phyloP scores from a whole-genome alignment of 2,888 invertebrate species.

The Spodoptera exigua region DNA sequence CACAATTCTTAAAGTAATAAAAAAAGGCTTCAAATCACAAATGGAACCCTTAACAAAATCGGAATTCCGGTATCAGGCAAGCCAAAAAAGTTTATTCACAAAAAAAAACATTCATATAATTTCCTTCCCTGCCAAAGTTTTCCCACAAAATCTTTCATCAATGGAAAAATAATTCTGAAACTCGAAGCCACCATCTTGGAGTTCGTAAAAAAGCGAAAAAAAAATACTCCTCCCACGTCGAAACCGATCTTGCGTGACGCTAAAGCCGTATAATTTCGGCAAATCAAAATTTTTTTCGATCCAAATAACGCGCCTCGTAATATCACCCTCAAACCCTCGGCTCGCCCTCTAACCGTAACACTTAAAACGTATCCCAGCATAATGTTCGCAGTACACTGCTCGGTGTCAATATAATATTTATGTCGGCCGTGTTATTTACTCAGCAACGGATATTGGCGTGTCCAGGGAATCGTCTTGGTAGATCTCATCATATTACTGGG shows the following conservation, averaged over 20 bases:
- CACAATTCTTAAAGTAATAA: too few relatives aligned
- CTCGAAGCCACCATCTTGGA: constrained; percentile 15
- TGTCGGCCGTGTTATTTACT: constrained; percentile 68
- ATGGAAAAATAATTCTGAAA: constrained; percentile 23
- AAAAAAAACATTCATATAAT: too few relatives aligned
- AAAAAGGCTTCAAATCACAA: too few relatives aligned
- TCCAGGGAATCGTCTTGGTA: constrained; percentile 69
- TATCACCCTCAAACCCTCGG: constrained; percentile 18
- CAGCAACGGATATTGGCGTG: constrained; percentile 74
- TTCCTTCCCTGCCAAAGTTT: not conserved
- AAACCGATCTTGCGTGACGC: constrained; percentile 25
- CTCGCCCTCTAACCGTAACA: constrained; percentile 61
- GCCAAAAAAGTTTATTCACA: too few relatives aligned
- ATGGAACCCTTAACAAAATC: too few relatives aligned
- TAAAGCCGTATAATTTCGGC: constrained; percentile 40
- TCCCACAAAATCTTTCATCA: not conserved
- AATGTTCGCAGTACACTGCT: constrained; percentile 77
- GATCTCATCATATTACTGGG: constrained; percentile 69
- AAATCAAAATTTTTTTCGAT: constrained; percentile 36
- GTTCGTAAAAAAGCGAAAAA: constrained; percentile 18
- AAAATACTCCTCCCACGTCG: constrained; percentile 3
- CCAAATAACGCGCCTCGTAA: constrained; percentile 29
- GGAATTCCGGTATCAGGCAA: too few relatives aligned
- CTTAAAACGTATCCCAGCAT: constrained; percentile 64
- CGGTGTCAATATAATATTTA: constrained; percentile 79